Conservation (phyloP, 2,113 vertebrate species). For the Alethe castanea region DNA sequence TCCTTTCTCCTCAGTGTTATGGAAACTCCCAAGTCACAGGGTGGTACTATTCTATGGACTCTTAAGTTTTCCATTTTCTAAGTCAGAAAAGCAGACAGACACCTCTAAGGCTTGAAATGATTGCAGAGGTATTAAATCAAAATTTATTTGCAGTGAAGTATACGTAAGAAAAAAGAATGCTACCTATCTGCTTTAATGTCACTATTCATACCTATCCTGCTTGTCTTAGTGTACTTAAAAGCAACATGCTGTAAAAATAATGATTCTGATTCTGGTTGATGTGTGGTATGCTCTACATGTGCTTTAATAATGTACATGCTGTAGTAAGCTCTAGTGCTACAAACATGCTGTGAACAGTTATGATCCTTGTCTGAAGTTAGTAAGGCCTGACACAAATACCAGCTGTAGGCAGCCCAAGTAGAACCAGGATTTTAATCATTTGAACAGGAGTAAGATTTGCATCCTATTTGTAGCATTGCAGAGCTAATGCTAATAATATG, state of each 20-base stretch:
- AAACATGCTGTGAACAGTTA: not conserved
- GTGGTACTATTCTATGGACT: not conserved
- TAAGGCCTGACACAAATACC: not conserved
- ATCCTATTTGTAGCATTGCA: not conserved
- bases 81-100: not conserved
- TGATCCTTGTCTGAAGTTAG: not conserved
- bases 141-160: not conserved
- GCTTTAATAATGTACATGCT: not conserved
- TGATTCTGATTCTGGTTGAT: not conserved
- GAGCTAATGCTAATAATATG: not conserved
- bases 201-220: not conserved
- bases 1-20: not conserved
- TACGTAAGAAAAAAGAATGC: not conserved
- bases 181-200: not conserved
- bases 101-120: not conserved
- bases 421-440: not conserved
- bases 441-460: not conserved
- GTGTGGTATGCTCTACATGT: not conserved
- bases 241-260: not conserved
- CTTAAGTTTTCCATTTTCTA: not conserved
- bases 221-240: not conserved
- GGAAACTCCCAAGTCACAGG: not conserved
- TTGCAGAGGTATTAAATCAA: not conserved
- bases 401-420: not conserved
- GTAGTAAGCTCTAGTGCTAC: not conserved